Evolutionary conservation across 2,113 vertebrate species (phyloP).

Genomic region (Anolis carolinensis): DNA sequence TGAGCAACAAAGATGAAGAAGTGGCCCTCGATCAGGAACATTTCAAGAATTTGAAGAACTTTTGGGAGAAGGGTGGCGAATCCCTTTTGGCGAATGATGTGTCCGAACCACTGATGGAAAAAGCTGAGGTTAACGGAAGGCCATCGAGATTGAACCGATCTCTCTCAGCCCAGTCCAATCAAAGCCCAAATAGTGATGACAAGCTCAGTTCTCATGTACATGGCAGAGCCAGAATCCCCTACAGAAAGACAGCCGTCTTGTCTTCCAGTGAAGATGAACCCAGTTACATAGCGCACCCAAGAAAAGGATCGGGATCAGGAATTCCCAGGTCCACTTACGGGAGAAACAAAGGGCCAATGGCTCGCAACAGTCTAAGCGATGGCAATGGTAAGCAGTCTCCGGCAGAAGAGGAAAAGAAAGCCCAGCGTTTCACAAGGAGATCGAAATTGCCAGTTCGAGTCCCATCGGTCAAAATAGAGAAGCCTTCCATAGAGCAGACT

Average conservation of each 20-base stretch:
- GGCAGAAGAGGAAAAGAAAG: slow-evolving; percentile 54
- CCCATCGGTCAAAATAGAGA: slow-evolving; percentile 35
- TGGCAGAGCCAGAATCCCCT: slow-evolving; percentile 45
- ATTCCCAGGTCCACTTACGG: background rate
- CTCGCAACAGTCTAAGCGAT: slow-evolving; percentile 30
- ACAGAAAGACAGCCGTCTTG: slow-evolving; percentile 58
- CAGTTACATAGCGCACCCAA: slow-evolving; percentile 27
- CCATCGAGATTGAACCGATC: slow-evolving; percentile 42
- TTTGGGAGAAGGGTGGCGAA: slow-evolving; percentile 74
- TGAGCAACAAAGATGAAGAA: slow-evolving; percentile 66
- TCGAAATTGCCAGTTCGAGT: slow-evolving; percentile 68
- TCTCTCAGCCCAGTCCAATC: slow-evolving; percentile 22
- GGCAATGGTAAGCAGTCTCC: slow-evolving; percentile 32
- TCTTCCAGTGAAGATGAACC: slow-evolving; percentile 73
- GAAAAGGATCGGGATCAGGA: slow-evolving; percentile 14
- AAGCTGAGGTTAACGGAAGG: accelerated
- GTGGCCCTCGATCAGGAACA: slow-evolving; percentile 45
- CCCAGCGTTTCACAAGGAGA: slow-evolving; percentile 53
- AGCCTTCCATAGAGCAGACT: slow-evolving; percentile 15
- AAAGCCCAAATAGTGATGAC: slow-evolving; percentile 33
- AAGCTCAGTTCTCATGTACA: background rate
- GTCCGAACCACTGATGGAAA: background rate
- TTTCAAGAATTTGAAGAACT: slow-evolving; percentile 70
- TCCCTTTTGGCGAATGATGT: accelerated
- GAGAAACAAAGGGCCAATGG: slow-evolving; percentile 50